These are phyloP conservation scores for Chrysogorgia sp. DNA, from an alignment of 92 coral and sea anemone species.

Conservation along the genomic window DNA sequence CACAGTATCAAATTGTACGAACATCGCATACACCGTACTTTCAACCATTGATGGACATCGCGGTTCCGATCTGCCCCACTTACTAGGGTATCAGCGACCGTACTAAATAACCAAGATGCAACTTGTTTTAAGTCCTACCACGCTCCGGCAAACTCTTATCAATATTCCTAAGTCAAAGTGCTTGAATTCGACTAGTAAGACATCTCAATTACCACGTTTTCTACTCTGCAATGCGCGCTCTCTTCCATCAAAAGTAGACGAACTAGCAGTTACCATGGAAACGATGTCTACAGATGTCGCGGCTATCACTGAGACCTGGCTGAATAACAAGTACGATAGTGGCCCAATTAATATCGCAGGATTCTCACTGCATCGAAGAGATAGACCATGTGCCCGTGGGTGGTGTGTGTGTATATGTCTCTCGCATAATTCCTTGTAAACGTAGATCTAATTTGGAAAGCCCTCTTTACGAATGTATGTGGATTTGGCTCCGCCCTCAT, in stretches of 20 bases:
- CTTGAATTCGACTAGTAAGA: too few species aligned
- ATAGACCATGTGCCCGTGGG: constrained; percentile 4
- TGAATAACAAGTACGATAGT: constrained; percentile 8
- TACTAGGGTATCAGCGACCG: too few species aligned
- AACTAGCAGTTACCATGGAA: constrained; percentile 13
- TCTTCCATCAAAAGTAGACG: constrained; percentile 32
- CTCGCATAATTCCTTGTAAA: constrained; percentile 6
- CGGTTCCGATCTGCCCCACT: too few species aligned
- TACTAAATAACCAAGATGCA: too few species aligned
- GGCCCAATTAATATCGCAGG: constrained; percentile 21
- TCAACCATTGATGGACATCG: too few species aligned
- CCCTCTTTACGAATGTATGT: too few species aligned
- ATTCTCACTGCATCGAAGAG: constrained; percentile 9
- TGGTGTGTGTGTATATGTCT: constrained; percentile 15
- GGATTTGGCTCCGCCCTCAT: too few species aligned
- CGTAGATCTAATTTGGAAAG: constrained; percentile 17
- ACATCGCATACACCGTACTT: too few species aligned
- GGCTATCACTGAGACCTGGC: constrained; percentile 41
- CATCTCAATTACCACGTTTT: constrained; percentile 27
- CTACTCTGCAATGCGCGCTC: constrained; percentile 29
- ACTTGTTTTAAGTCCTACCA: too few species aligned
- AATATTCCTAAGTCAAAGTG: too few species aligned
- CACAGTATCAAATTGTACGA: too few species aligned
- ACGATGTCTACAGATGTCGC: constrained; percentile 27
- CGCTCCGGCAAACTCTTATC: too few species aligned